phyloP scores from a whole-genome alignment of 2,113 vertebrate species.

The Ceuthmochares aereus region DNA sequence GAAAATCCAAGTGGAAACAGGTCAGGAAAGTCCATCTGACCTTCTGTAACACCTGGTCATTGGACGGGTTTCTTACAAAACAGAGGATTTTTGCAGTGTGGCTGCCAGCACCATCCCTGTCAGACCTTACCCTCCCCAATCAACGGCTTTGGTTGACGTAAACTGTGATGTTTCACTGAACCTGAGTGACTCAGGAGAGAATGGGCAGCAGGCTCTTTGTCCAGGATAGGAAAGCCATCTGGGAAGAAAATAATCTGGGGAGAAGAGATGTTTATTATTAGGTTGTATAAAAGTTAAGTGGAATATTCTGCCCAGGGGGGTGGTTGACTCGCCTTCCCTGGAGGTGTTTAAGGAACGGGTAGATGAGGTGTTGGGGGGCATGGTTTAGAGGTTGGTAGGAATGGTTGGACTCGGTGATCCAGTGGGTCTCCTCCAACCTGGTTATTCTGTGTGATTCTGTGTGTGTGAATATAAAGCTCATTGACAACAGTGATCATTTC shows the following conservation, averaged over 20 bases:
- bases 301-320: too few species aligned
- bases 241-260: neutral
- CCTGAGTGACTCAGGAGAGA: neutral
- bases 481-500: neutral
- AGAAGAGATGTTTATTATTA: neutral
- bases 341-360: too few species aligned
- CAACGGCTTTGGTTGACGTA: neutral
- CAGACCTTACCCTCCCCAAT: neutral
- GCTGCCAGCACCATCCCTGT: neutral
- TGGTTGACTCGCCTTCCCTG: too few species aligned
- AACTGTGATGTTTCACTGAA: neutral
- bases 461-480: rapidly evolving
- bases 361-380: too few species aligned
- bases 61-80: neutral
- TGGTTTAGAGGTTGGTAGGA: too few species aligned
- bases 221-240: neutral
- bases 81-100: neutral
- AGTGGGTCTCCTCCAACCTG: too few species aligned
- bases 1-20: neutral
- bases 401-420: too few species aligned
- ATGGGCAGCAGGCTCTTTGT: neutral
- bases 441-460: too few species aligned
- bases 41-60: neutral
- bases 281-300: neutral
- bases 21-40: neutral